Base-by-base conservation (phyloP, 2,797 vertebrate genomes). In the Moxostoma hubbsi region DNA sequence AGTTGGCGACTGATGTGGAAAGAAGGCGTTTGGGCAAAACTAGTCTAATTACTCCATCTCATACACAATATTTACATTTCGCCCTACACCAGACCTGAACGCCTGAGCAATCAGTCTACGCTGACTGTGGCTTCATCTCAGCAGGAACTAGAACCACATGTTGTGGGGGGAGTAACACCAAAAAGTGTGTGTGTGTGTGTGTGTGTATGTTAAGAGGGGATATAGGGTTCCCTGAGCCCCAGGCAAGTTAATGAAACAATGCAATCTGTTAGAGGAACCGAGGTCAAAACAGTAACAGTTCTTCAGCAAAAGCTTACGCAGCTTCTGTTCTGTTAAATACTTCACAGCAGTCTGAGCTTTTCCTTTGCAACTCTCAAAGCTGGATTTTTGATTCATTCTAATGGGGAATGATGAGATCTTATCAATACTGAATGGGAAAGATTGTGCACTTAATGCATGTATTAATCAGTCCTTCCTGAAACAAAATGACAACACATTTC, bases 141-240 rank as follows among this genome's bases (percentile, higher is more conserved):
- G 15, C 10, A 64, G 53, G 75, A 85, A 85, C 74, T 75, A 51
- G 63, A 86, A 84, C 73, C 85, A 86, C 81, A 80, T 85, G 83
- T 67, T 53, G 63, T 74, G 36, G 63, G 51, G 36, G 51, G 68
- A 45, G 57, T 54, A 65, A 65, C 0, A 7, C 2, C 51, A 63
- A 66, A 67, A 12, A 53, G 58, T 57, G 36, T 10, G 46, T 12
- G 50, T n/a, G 16, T 49, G 45, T 61, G 53, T 81, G 50, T 62
- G 51, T 64, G 53, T 50, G 54, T 72, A 62, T 71, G 58, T 65
- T 63, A 69, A 62, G 8, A 36, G n/a, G 53, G 69, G 54, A 73
- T 69, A 69, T 59, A 45, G 59, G 46, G 51, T 75, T 66, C 70
- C 61, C 53, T 24, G 10, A 73, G 76, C 82, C 45, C 51, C 36